Evolutionary conservation across 2,888 invertebrate species (phyloP), one percentile per base, ranked within the genome.

Genomic region (Blomia tropicalis): DNA sequence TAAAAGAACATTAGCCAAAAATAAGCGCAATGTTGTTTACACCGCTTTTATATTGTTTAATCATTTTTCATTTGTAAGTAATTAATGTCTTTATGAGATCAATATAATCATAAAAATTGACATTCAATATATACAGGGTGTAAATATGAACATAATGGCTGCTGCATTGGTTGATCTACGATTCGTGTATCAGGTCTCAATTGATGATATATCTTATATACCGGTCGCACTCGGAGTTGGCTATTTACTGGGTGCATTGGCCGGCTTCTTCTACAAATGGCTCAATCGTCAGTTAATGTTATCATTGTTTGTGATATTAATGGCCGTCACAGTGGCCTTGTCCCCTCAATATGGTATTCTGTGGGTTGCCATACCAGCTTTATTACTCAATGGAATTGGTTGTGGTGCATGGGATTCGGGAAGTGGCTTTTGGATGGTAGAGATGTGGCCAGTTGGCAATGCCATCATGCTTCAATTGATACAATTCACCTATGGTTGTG

Each of bases 41-140:
- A 51, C 51, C 2, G 22, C 22, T 7, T 17, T 19, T 2, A 51
- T 51, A 25, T 51, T 51, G 14, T 30, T 51, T 22, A 51, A 51
- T 30, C 51, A 51, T 30, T 51, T 51, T 51, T 17, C 51, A 17
- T 51, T n/a, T 51, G 51, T 51, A 51, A 51, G 51, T n/a, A n/a
- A n/a, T n/a, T n/a, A n/a, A n/a, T n/a, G 2, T 17, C 22, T 51
- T 19, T 51, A 17, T 14, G 22, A n/a, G 14, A 2, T n/a, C n/a
- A n/a, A n/a, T 14, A n/a, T 27, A 17, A 14, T 47, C 17, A 19
- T 47, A 17, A 17, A 51, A 7, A 17, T 17, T 51, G 14, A 2
- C n/a, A n/a, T n/a, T n/a, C n/a, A n/a, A n/a, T n/a, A n/a, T 51
- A n/a, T 30, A n/a, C 5, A 51, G 51, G 51, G 51, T 2, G 22